Percentiles rank a stretch among this genome's conserved stretches.
These are phyloP conservation scores for Mus spretus DNA, from an alignment of 2,797 vertebrate genomes.

Conservation along the genomic window DNA sequence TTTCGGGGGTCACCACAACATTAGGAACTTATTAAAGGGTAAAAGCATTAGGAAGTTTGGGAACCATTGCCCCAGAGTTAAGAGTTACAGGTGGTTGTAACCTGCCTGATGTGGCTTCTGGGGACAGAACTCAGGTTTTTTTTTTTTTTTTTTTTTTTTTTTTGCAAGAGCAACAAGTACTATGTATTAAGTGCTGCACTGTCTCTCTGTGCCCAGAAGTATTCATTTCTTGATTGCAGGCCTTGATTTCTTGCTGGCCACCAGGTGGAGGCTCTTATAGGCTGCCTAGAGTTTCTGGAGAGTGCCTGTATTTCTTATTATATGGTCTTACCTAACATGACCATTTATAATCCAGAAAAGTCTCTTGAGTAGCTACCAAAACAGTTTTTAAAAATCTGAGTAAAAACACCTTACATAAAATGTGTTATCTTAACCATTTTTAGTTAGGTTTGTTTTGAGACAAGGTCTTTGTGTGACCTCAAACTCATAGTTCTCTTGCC, in stretches of 20 bases:
- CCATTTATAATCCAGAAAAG: not conserved
- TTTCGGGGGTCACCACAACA: not conserved
- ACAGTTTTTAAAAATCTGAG: not conserved
- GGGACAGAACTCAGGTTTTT: not conserved
- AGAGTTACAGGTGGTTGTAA: not conserved
- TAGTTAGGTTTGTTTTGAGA: not conserved
- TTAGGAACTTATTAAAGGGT: not conserved
- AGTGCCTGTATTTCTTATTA: constrained; percentile 42
- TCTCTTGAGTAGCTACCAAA: constrained; percentile 9
- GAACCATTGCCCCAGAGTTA: not conserved
- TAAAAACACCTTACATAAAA: constrained; percentile 13
- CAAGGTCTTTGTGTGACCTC: not conserved
- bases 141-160: too few relatives aligned
- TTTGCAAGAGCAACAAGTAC: not conserved
- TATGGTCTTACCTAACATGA: not conserved
- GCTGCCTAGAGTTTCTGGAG: not conserved
- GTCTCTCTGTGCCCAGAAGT: not conserved
- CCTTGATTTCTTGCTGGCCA: constrained; percentile 30
- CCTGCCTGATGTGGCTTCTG: not conserved
- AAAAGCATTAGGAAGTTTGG: not conserved
- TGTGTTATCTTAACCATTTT: constrained; percentile 12
- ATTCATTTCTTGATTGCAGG: constrained; percentile 49
- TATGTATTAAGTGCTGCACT: not conserved
- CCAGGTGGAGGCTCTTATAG: not conserved
- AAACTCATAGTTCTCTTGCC: not conserved